phyloP scores from a whole-genome alignment of 2,888 invertebrate species.

The Saturnia japonica region DNA sequence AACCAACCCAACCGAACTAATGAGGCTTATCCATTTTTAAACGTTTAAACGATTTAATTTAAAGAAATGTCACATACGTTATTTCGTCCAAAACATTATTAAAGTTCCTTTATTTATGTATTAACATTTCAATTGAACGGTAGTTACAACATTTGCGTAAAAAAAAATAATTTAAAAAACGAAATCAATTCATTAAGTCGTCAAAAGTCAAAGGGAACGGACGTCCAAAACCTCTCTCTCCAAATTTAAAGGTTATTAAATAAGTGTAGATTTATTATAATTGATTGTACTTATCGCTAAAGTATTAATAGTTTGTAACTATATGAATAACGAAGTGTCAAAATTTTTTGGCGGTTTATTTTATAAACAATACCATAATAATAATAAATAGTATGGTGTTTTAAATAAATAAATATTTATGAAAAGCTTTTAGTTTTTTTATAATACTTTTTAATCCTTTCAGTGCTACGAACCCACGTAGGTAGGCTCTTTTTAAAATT shows the following conservation, averaged over 20 bases:
- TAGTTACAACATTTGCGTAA: slow-evolving; percentile 44
- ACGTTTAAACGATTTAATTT: slow-evolving; percentile 20
- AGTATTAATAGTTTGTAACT: slow-evolving; percentile 70
- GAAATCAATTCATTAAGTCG: slow-evolving; percentile 30
- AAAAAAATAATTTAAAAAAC: slow-evolving; percentile 32
- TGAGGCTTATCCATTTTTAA: slow-evolving; percentile 40
- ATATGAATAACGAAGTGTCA: slow-evolving; percentile 69
- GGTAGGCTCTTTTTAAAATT: too few species aligned
- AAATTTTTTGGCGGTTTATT: slow-evolving; percentile 73
- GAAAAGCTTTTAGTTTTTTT: slow-evolving; percentile 57
- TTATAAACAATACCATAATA: slow-evolving; percentile 64
- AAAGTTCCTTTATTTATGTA: slow-evolving; percentile 45
- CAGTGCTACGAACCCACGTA: too few species aligned
- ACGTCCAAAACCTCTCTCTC: slow-evolving; percentile 63
- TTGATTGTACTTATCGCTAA: slow-evolving; percentile 63
- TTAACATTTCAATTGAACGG: slow-evolving; percentile 34
- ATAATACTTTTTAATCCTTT: background rate
- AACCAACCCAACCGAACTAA: slow-evolving; percentile 36
- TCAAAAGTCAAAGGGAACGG: slow-evolving; percentile 35
- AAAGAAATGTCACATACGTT: slow-evolving; percentile 30
- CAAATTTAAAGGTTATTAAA: slow-evolving; percentile 49
- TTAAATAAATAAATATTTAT: slow-evolving; percentile 77
- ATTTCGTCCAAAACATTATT: slow-evolving; percentile 73
- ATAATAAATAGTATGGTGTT: slow-evolving; percentile 70
- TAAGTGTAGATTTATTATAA: slow-evolving; percentile 50